phyloP scores from a whole-genome alignment of 2,797 vertebrate genomes.

The Urosaurus nigricauda region DNA sequence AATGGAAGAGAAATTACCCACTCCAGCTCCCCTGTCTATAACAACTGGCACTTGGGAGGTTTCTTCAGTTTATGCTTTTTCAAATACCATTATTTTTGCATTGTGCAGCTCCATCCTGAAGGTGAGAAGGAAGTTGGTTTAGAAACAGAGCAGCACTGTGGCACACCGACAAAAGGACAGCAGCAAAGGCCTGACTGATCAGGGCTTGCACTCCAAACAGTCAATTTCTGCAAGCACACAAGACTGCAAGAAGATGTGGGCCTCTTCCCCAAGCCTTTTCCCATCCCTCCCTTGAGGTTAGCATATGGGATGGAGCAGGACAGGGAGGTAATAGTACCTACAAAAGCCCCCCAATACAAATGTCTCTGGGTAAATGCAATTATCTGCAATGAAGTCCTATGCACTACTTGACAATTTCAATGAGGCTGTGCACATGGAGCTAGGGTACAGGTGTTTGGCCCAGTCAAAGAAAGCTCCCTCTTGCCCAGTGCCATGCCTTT shows the following conservation, averaged over 20 bases:
- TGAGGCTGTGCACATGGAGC: background rate
- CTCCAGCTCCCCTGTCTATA: background rate
- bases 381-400: background rate
- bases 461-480: background rate
- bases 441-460: background rate
- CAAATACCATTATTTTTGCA: background rate
- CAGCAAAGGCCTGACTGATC: constrained; percentile 50
- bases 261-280: background rate
- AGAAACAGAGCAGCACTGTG: constrained; percentile 80
- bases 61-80: too few relatives aligned
- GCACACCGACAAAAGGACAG: constrained; percentile 75
- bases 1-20: background rate
- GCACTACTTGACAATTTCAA: background rate
- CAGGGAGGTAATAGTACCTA: background rate
- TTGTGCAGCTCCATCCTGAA: background rate
- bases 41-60: background rate
- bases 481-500: background rate
- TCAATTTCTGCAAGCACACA: background rate
- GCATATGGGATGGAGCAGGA: background rate
- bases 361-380: background rate
- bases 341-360: background rate
- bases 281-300: background rate
- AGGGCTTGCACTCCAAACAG: background rate
- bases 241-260: background rate
- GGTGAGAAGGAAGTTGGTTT: constrained; percentile 30